phyloP scores from a whole-genome alignment of 2,797 vertebrate genomes.

The Syndactyla subalaris region DNA sequence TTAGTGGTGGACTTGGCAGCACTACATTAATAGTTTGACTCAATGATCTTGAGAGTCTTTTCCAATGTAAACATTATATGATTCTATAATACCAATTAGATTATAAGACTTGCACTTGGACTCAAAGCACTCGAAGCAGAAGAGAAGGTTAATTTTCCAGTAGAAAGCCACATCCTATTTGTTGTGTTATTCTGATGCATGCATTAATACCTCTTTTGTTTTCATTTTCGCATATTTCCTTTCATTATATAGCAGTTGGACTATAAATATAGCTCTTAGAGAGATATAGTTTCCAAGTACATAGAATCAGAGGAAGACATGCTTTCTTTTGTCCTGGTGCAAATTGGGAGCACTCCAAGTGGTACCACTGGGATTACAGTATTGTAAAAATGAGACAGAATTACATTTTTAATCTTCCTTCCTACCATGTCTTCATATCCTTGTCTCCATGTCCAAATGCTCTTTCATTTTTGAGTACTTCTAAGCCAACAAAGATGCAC shows the following conservation, averaged over 20 bases:
- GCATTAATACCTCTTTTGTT: constrained; percentile 15
- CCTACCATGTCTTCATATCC: neutral
- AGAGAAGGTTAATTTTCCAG: constrained; percentile 22
- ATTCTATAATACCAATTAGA: neutral
- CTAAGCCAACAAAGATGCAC: neutral
- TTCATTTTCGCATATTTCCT: constrained; percentile 20
- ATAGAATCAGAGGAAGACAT: neutral
- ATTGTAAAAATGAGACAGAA: constrained; percentile 1
- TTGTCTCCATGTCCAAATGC: neutral
- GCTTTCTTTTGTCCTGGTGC: neutral
- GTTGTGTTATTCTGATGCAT: constrained; percentile 6
- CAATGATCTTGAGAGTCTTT: neutral
- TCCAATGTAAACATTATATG: neutral
- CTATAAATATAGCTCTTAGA: neutral
- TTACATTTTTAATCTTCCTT: constrained; percentile 6
- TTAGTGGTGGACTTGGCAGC: neutral
- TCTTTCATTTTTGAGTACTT: constrained; percentile 15
- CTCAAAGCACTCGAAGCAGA: constrained; percentile 7
- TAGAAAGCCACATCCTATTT: constrained; percentile 1
- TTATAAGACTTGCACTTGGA: constrained; percentile 24
- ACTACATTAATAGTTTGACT: neutral
- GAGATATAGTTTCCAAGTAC: neutral
- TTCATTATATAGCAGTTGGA: neutral
- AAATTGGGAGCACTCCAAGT: neutral
- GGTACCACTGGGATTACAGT: neutral